phyloP scores from a whole-genome alignment of 2,888 invertebrate species.

The Myathropa florea region DNA sequence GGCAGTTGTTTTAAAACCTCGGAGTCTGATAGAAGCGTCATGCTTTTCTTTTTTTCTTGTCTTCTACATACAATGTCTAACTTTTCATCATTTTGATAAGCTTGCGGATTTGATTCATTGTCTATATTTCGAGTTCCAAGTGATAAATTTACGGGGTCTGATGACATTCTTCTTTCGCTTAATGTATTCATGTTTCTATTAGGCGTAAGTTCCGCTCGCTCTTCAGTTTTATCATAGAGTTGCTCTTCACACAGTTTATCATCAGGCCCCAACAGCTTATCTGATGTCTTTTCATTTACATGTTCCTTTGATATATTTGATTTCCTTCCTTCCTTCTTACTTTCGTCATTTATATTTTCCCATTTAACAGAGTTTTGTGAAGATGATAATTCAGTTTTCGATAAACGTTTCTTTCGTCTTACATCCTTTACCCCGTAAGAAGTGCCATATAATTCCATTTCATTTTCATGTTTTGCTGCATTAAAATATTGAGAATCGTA shows the following conservation, averaged over 20 bases:
- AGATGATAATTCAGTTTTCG: constrained; percentile 50
- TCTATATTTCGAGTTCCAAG: constrained; percentile 83
- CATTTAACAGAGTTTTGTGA: constrained; percentile 54
- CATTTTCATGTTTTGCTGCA: constrained; percentile 78
- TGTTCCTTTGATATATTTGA: constrained; percentile 40
- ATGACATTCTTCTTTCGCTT: constrained; percentile 83
- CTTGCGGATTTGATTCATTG: constrained; percentile 75
- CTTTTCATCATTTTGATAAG: constrained; percentile 77
- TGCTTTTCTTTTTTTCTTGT: constrained; percentile 83
- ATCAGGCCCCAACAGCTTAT: constrained; percentile 35
- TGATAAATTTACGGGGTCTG: constrained; percentile 91
- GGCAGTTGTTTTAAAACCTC: constrained; percentile 83
- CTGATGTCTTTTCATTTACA: constrained; percentile 25
- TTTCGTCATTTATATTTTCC: constrained; percentile 60
- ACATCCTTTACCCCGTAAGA: constrained; percentile 51
- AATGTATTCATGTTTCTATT: constrained; percentile 60
- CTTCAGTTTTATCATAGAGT: constrained; percentile 44
- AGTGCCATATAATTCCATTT: constrained; percentile 59
- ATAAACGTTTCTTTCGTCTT: constrained; percentile 64
- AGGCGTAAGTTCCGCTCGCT: constrained; percentile 41
- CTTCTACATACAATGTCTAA: constrained; percentile 74
- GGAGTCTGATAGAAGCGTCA: constrained; percentile 86
- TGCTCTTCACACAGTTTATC: constrained; percentile 53
- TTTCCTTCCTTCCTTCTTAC: constrained; percentile 55
- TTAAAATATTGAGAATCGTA: constrained; percentile 81